These are phyloP conservation scores for Anniella stebbinsi DNA, from an alignment of 2,797 vertebrate species.

Conservation along the genomic window DNA sequence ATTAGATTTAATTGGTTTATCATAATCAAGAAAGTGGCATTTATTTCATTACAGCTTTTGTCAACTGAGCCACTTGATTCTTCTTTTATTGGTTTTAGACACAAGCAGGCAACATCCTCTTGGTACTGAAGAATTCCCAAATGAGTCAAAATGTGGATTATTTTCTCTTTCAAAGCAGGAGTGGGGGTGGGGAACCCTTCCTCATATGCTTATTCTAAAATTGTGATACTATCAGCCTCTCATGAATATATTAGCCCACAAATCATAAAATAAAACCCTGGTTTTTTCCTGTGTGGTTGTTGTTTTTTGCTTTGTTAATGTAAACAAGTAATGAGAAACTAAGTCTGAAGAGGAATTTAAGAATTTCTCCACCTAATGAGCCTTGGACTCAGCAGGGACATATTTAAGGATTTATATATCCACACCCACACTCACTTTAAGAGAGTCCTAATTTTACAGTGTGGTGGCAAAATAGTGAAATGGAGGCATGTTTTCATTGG, in stretches of 20 bases:
- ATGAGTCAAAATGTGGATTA: conserved; percentile 61
- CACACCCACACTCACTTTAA: neutral
- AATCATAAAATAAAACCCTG: conserved; percentile 68
- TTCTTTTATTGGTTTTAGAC: conserved; percentile 66
- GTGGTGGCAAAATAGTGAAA: neutral
- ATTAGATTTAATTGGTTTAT: conserved; percentile 82
- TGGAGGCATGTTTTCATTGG: neutral
- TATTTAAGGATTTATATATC: neutral
- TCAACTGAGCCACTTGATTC: conserved; percentile 71
- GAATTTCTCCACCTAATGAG: conserved; percentile 26
- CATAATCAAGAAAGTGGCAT: conserved; percentile 78
- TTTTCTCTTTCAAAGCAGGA: conserved; percentile 38
- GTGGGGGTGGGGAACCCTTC: conserved; percentile 5
- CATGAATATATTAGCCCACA: conserved; percentile 32
- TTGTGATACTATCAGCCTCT: conserved; percentile 61
- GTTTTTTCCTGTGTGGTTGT: conserved; percentile 25
- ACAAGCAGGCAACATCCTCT: conserved; percentile 62
- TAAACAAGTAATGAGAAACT: neutral
- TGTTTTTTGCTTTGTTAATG: neutral
- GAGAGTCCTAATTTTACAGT: neutral
- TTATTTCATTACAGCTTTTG: conserved; percentile 80
- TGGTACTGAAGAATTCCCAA: conserved; percentile 69
- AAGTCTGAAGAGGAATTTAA: conserved; percentile 6
- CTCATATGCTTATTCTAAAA: conserved; percentile 62
- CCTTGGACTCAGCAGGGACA: conserved; percentile 22